A percentile compares a stretch with the other conserved stretches of the same genome.
phyloP scores from a whole-genome alignment of 2,888 invertebrate genomes.

The Caenorhabditis sp. region DNA sequence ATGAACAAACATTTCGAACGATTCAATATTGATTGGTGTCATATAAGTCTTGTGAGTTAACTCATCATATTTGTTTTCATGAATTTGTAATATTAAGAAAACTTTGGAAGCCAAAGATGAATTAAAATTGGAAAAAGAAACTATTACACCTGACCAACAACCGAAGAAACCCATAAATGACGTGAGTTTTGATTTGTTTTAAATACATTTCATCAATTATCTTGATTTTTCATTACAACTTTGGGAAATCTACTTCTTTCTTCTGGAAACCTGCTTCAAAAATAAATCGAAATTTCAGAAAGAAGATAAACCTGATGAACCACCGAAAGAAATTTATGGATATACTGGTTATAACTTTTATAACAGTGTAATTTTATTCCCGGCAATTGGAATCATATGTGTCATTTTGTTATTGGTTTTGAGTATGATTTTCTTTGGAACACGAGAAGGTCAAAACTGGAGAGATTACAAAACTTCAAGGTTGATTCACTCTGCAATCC shows the following conservation, averaged over 20 bases:
- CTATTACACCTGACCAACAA: slow-evolving; percentile 4
- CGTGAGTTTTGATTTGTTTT: too few relatives aligned
- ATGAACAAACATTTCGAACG: slow-evolving; percentile 61
- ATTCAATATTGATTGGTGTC: slow-evolving; percentile 68
- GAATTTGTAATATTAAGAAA: slow-evolving; percentile 10
- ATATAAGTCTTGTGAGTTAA: slow-evolving; percentile 56
- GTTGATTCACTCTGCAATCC: slow-evolving; percentile 36
- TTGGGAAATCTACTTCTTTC: too few relatives aligned
- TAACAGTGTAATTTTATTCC: slow-evolving; percentile 58
- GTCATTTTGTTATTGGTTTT: slow-evolving; percentile 64
- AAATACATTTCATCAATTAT: too few relatives aligned
- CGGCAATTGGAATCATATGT: slow-evolving; percentile 59
- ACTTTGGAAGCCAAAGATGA: slow-evolving; percentile 14
- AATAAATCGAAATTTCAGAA: too few relatives aligned
- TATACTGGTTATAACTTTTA: slow-evolving; percentile 56
- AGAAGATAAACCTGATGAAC: slow-evolving; percentile 19
- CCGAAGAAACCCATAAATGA: too few relatives aligned
- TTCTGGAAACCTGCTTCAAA: too few relatives aligned
- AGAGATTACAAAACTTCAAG: slow-evolving; percentile 70
- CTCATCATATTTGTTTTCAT: not conserved
- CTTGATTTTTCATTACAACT: too few relatives aligned
- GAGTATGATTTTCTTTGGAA: slow-evolving; percentile 69
- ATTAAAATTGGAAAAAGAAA: too few relatives aligned
- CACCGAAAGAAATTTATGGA: slow-evolving; percentile 35
- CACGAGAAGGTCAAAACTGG: slow-evolving; percentile 70